phyloP scores from a whole-genome alignment of 2,888 invertebrate genomes.

The Cryptus armator region DNA sequence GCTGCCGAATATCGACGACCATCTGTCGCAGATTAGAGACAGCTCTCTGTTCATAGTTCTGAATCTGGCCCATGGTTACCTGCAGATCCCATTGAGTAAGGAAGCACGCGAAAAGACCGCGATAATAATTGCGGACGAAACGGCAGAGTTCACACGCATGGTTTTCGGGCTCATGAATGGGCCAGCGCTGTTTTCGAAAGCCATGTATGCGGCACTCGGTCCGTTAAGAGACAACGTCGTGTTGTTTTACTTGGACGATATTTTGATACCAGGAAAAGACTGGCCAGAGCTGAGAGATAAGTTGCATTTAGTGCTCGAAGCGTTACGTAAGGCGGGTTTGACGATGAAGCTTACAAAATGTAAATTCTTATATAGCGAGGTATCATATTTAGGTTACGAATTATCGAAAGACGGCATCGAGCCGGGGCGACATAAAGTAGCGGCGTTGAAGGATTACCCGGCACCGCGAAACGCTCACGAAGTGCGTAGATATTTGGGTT shows the following conservation, averaged over 20 bases:
- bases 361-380: slow-evolving; percentile 68
- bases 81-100: slow-evolving; percentile 27
- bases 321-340: not conserved
- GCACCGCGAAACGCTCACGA: no score
- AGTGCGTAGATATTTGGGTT: no score
- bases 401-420: slow-evolving; percentile 51
- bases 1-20: no score
- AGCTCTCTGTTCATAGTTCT: not conserved
- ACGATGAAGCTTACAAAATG: not conserved
- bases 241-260: slow-evolving; percentile 24
- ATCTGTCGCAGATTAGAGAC: no score
- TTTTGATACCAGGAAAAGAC: slow-evolving; percentile 12
- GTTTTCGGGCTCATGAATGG: slow-evolving; percentile 58
- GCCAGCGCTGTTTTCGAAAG: not conserved
- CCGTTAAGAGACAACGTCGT: slow-evolving; percentile 9
- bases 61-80: slow-evolving; percentile 50
- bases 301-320: not conserved
- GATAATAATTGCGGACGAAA: slow-evolving; percentile 65
- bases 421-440: slow-evolving; percentile 67
- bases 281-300: slow-evolving; percentile 70
- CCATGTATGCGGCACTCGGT: slow-evolving; percentile 11
- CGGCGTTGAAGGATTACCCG: slow-evolving; percentile 66
- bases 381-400: slow-evolving; percentile 76
- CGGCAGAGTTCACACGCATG: slow-evolving; percentile 48
- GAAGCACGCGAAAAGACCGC: slow-evolving; percentile 53